Percentiles rank a stretch among this genome's conserved stretches.
Evolutionary conservation across 2,888 invertebrate genomes (phyloP).

Genomic region (Apamea crenata): DNA sequence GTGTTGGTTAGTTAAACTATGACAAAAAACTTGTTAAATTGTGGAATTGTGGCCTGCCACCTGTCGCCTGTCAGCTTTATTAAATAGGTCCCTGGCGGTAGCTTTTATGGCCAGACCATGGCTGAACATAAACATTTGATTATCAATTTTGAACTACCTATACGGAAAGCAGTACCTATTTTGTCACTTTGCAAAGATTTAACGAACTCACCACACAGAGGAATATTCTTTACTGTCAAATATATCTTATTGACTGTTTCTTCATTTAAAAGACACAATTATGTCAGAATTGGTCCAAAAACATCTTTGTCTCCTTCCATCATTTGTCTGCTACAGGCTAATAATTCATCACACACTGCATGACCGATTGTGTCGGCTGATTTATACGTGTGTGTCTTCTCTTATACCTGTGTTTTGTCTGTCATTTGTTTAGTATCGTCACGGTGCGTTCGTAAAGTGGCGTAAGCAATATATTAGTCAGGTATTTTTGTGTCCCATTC

Average conservation of each 20-base stretch:
- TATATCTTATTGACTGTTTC: conserved; percentile 17
- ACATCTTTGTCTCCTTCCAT: conserved; percentile 35
- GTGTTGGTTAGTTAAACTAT: too few species aligned
- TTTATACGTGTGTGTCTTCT: conserved; percentile 43
- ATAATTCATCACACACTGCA: conserved; percentile 41
- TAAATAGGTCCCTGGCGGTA: neutral
- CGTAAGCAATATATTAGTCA: conserved; percentile 28
- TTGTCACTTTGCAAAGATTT: conserved; percentile 1
- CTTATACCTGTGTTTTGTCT: conserved; percentile 35
- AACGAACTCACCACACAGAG: neutral
- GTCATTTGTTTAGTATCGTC: conserved; percentile 56
- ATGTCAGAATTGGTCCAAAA: conserved; percentile 35
- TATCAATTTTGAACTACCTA: neutral
- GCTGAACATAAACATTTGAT: neutral
- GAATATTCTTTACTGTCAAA: conserved; percentile 3
- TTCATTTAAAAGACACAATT: conserved; percentile 26
- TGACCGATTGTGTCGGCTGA: conserved; percentile 41
- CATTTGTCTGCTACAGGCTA: conserved; percentile 15
- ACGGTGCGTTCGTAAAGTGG: conserved; percentile 40
- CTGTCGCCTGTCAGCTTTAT: too few species aligned
- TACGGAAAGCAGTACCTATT: neutral
- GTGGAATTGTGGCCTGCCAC: too few species aligned
- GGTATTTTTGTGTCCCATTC: conserved; percentile 26
- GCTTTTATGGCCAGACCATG: neutral
- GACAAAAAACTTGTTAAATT: too few species aligned